These are phyloP conservation scores for Pseudorectes ferrugineus DNA, from an alignment of 2,113 vertebrate genomes.

Conservation along the genomic window DNA sequence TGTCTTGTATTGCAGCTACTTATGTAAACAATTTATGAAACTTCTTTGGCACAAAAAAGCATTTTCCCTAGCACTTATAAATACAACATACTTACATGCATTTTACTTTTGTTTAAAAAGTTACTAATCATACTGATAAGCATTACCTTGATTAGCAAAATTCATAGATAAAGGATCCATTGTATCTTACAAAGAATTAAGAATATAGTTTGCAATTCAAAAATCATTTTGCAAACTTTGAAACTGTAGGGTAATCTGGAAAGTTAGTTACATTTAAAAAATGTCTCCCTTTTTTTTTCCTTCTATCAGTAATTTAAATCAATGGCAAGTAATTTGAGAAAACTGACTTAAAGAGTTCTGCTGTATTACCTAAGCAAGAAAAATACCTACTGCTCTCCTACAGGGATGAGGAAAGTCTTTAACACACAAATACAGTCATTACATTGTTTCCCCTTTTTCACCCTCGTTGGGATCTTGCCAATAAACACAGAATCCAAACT, in stretches of 20 bases:
- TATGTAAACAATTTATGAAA: conserved; percentile 74
- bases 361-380: background rate
- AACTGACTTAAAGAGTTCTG: background rate
- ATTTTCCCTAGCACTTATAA: conserved; percentile 58
- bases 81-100: conserved; percentile 46
- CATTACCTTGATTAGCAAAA: conserved; percentile 44
- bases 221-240: conserved; percentile 47
- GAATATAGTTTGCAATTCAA: conserved; percentile 43
- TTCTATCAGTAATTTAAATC: background rate
- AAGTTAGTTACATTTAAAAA: conserved; percentile 14
- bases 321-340: background rate
- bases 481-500: background rate
- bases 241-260: background rate
- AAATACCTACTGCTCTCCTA: conserved; percentile 35
- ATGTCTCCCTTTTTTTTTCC: background rate
- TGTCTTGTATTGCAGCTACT: conserved; percentile 51
- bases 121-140: conserved; percentile 18
- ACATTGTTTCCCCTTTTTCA: background rate
- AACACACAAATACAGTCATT: background rate
- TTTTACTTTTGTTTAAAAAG: conserved; percentile 37
- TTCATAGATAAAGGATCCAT: conserved; percentile 39
- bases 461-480: background rate
- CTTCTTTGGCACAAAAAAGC: conserved; percentile 78
- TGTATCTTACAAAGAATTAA: conserved; percentile 56
- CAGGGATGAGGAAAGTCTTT: background rate